Percentiles rank a stretch among this genome's conserved stretches.
Evolutionary conservation across 2,797 vertebrate species (phyloP).

Genomic region (Centropyge bicolor): DNA sequence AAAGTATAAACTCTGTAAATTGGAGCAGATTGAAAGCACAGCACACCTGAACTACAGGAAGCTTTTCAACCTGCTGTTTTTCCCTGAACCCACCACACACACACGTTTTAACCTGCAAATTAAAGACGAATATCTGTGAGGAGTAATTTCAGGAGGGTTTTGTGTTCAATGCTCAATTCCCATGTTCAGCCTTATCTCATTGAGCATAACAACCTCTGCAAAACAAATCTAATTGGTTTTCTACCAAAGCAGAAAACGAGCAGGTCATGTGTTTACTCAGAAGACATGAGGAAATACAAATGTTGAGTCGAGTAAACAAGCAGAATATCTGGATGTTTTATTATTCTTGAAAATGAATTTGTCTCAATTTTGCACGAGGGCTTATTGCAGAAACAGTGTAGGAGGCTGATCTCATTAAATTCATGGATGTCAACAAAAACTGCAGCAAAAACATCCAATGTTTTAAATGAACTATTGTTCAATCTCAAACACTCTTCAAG

Average conservation of each 20-base stretch:
- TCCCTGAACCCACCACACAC: neutral
- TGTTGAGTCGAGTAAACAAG: conserved; percentile 23
- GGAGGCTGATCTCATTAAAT: conserved; percentile 63
- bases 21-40: conserved; percentile 20
- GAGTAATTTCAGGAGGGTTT: conserved; percentile 36
- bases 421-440: conserved; percentile 14
- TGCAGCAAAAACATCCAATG: neutral
- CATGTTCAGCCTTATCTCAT: conserved; percentile 44
- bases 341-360: conserved; percentile 43
- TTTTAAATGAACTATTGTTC: neutral
- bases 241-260: conserved; percentile 46
- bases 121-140: conserved; percentile 38
- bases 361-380: conserved; percentile 29
- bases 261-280: conserved; percentile 25
- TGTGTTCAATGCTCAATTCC: conserved; percentile 28
- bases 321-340: conserved; percentile 17
- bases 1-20: conserved; percentile 2
- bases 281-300: conserved; percentile 21
- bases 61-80: conserved; percentile 11
- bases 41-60: conserved; percentile 14
- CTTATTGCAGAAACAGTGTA: conserved; percentile 42
- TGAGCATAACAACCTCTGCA: conserved; percentile 31
- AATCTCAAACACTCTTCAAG: neutral
- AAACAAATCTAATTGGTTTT: conserved; percentile 53
- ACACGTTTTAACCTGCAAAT: conserved; percentile 46